A percentile compares a stretch with the other conserved stretches of the same genome.
Evolutionary conservation across 2,113 vertebrate genomes (phyloP).

Genomic region (Cichladusa arquata): DNA sequence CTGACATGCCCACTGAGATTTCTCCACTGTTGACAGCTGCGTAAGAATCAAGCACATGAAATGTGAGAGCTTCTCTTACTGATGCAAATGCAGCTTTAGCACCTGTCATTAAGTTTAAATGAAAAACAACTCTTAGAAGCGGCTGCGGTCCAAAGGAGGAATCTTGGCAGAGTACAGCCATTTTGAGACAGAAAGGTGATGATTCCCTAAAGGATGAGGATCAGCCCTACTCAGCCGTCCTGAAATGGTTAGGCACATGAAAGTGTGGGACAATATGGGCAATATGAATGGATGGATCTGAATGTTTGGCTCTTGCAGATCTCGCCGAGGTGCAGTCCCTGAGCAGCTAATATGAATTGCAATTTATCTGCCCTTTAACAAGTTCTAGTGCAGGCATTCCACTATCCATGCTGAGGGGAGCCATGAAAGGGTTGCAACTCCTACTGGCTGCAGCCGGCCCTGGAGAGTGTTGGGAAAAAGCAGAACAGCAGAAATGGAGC

Average conservation of each 20-base stretch:
- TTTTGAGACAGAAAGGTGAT: background rate
- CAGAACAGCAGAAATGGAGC: background rate
- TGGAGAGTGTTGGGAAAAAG: background rate
- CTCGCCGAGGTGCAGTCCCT: background rate
- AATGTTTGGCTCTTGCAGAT: background rate
- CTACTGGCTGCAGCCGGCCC: background rate
- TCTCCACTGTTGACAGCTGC: background rate
- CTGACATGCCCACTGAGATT: background rate
- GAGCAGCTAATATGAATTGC: background rate
- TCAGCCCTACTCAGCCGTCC: background rate
- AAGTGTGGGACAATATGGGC: background rate
- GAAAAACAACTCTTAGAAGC: background rate
- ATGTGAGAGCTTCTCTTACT: background rate
- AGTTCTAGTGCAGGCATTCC: background rate
- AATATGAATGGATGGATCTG: background rate
- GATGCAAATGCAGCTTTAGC: background rate
- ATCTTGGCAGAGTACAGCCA: background rate
- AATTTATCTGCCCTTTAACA: background rate
- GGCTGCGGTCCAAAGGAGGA: background rate
- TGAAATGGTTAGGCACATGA: background rate
- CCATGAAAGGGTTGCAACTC: background rate
- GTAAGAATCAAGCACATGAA: background rate
- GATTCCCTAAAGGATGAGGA: background rate
- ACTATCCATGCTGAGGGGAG: rapidly evolving
- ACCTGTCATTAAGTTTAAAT: background rate